Evolutionary conservation across 2,888 invertebrate genomes (phyloP).

Genomic region (Ernsta delagoae): DNA sequence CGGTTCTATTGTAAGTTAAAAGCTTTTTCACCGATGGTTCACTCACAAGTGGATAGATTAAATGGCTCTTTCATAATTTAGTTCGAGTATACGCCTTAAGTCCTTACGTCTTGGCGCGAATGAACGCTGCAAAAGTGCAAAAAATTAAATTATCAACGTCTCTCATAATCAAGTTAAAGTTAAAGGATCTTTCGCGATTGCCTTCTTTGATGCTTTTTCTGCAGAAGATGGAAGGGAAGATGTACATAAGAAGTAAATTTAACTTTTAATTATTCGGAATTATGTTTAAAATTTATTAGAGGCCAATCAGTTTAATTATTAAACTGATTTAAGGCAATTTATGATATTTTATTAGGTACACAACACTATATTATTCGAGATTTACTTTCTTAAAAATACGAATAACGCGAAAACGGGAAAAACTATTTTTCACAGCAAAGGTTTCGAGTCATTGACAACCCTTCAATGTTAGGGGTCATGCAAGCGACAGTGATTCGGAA

Average conservation of each 20-base stretch:
- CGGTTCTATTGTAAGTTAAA: constrained; percentile 23
- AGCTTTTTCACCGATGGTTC: constrained; percentile 16
- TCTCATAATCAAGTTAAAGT: constrained; percentile 28
- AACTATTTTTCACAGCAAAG: neutral
- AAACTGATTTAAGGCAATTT: no score
- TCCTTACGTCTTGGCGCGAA: constrained; percentile 26
- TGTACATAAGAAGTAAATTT: constrained; percentile 3
- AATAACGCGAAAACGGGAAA: no score
- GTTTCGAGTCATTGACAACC: neutral
- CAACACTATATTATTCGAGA: no score
- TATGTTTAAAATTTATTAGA: no score
- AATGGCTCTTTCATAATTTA: constrained; percentile 29
- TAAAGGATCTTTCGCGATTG: constrained; percentile 24
- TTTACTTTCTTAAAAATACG: no score
- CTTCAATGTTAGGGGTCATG: neutral
- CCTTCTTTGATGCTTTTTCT: constrained; percentile 29
- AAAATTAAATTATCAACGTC: constrained; percentile 29
- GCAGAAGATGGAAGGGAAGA: constrained; percentile 15
- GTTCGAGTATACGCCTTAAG: constrained; percentile 5
- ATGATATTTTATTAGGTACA: no score
- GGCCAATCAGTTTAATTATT: no score
- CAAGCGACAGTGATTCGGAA: neutral
- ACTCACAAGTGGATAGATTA: constrained; percentile 28
- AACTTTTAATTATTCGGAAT: neutral
- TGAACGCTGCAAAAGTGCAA: constrained; percentile 5